phyloP scores from a whole-genome alignment of 2,888 invertebrate genomes.

The Lissocephala sabroskyi region DNA sequence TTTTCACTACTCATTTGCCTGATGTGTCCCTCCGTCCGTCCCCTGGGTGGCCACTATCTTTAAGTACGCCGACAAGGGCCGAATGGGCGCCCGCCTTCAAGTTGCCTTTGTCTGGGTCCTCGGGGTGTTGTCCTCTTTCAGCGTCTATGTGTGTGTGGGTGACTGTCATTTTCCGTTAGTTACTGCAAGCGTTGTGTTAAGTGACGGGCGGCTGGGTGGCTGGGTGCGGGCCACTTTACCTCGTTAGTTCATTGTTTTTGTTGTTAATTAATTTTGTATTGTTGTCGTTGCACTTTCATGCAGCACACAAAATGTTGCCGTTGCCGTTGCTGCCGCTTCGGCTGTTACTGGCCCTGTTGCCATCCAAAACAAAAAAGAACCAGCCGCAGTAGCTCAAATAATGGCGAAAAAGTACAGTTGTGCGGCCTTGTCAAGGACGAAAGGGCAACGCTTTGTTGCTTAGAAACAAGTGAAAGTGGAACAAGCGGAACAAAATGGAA shows the following conservation, averaged over 20 bases:
- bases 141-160: conserved; percentile 1
- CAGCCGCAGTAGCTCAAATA: too few relatives aligned
- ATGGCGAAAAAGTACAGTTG: too few relatives aligned
- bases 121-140: too few relatives aligned
- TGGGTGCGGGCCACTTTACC: conserved; percentile 4
- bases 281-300: conserved; percentile 51
- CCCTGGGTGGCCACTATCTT: background rate
- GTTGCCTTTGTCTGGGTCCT: background rate
- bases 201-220: background rate
- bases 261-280: conserved; percentile 54
- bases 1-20: conserved; percentile 5
- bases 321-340: background rate
- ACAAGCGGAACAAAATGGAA: too few relatives aligned
- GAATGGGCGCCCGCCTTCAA: background rate
- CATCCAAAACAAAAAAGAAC: background rate
- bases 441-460: too few relatives aligned
- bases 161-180: conserved; percentile 4
- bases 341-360: conserved; percentile 4
- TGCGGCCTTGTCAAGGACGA: too few relatives aligned
- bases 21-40: background rate
- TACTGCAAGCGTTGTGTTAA: background rate
- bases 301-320: conserved; percentile 15
- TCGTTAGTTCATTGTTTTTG: conserved; percentile 40
- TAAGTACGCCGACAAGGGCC: conserved; percentile 1
- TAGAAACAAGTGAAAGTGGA: too few relatives aligned